phyloP scores from a whole-genome alignment of 2,113 vertebrate species.

The Rhizomys pruinosus region DNA sequence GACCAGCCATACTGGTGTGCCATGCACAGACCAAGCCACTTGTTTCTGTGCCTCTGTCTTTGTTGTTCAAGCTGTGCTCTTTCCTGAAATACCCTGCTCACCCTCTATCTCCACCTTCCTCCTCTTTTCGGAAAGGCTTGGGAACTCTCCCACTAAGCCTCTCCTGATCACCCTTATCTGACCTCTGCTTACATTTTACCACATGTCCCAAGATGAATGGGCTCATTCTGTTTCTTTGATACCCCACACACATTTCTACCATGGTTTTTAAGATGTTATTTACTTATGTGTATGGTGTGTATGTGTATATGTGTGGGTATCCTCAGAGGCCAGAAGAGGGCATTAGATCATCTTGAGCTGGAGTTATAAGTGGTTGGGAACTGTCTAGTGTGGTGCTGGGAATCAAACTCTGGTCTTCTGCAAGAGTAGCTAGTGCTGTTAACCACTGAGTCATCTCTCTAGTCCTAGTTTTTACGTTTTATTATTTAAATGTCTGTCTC shows the following conservation, averaged over 20 bases:
- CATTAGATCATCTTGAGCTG: neutral
- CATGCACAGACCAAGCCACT: neutral
- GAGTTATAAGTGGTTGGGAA: neutral
- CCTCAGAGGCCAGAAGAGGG: neutral
- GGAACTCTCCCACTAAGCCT: neutral
- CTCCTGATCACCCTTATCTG: neutral
- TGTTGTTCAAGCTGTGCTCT: neutral
- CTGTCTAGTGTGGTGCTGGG: neutral
- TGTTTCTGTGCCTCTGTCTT: neutral
- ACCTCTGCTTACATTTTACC: neutral
- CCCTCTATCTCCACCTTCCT: no score
- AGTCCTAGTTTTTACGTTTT: constrained; percentile 5
- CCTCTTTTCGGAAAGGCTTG: constrained; percentile 8
- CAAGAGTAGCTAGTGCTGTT: neutral
- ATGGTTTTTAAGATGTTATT: neutral
- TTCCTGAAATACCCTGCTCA: no score
- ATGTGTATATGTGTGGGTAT: neutral
- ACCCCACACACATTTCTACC: neutral
- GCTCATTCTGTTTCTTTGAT: neutral
- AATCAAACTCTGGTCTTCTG: neutral
- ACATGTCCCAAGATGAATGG: neutral
- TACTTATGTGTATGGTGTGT: neutral
- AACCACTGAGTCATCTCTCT: neutral
- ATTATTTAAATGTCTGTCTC: neutral
- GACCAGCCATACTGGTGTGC: neutral